Base-by-base conservation (phyloP, 1,140 invertebrate species). In the Heliconius eleuchia region DNA sequence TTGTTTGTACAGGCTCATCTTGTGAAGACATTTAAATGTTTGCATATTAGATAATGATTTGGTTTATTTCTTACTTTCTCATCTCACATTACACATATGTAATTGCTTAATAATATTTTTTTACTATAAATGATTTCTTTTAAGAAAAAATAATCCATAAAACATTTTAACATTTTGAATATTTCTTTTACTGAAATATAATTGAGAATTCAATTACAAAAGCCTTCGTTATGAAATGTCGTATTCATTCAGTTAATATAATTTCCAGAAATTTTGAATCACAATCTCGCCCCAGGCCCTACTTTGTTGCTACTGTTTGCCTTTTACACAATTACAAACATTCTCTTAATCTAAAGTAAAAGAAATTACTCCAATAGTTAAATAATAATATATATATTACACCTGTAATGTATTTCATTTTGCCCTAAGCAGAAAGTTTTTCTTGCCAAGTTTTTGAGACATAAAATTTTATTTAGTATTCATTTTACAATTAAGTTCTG, bases 241-340 rank as follows among this genome's bases (percentile, higher is more conserved):
- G 74, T 79, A 42, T 74, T 74, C 71, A 55, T 78, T 73, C 34
- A 30, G 46, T 72, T 70, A 55, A 74, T 78, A 27, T 74, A 52
- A 50, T 79, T 74, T 60, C 39, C 27, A 42, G 57, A 39, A 78
- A 78, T 34, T 74, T 39, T 23, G 23, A 74, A 30, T 66, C 60
- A 66, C 23, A 66, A 66, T 66, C 23, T 71, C 27, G 77, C 73
- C 74, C 50, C 72, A 18, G 9, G 73, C 39, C 18, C 27, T 18
- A 30, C 73, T 79, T 74, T 79, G 57, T 74, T 66, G 42, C 50
- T 71, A 30, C 27, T 66, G 60, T 66, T 66, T 66, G 60, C 11
- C 60, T 66, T 27, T 66, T 66, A 11, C 13, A 30, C 30, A 66
- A 66, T 66, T 13, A 27, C n/a, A 66, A 66, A 27, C n/a, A 30